Conservation (phyloP, 2,113 vertebrate species). For the Electrona antarctica region DNA sequence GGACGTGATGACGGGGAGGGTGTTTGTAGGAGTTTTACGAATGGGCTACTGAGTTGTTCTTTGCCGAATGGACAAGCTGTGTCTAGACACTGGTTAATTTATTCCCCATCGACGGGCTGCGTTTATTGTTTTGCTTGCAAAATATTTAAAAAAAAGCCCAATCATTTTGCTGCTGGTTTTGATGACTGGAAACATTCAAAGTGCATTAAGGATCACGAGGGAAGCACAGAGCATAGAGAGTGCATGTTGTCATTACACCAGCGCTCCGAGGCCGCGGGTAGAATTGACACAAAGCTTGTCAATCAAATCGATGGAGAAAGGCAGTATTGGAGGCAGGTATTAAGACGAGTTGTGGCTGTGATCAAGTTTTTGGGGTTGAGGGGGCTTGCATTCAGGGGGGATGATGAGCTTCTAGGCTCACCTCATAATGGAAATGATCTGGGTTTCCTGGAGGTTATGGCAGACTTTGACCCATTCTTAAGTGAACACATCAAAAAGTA, state of each 20-base stretch:
- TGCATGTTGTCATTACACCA: background rate
- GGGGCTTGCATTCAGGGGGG: constrained; percentile 29
- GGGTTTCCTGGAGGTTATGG: constrained; percentile 29
- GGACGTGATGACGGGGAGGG: no score
- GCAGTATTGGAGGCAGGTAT: constrained; percentile 29
- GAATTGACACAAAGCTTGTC: constrained; percentile 8
- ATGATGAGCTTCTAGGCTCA: constrained; percentile 30
- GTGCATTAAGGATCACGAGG: constrained; percentile 25
- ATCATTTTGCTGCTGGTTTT: constrained; percentile 7
- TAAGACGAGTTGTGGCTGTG: constrained; percentile 28
- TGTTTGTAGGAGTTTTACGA: no score
- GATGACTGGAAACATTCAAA: constrained; percentile 28
- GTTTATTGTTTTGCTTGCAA: no score
- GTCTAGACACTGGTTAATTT: no score
- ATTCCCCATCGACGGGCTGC: no score
- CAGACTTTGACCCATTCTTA: constrained; percentile 43
- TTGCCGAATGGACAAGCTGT: no score
- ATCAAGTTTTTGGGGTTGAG: constrained; percentile 44
- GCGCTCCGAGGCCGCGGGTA: no score
- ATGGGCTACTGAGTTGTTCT: no score
- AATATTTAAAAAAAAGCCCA: no score
- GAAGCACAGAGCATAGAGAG: constrained; percentile 23
- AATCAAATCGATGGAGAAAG: constrained; percentile 21
- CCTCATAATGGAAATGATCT: constrained; percentile 35
- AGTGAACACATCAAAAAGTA: constrained; percentile 26